Evolutionary conservation across 2,113 vertebrate genomes (phyloP).

Genomic region (Neogobius melanostomus): DNA sequence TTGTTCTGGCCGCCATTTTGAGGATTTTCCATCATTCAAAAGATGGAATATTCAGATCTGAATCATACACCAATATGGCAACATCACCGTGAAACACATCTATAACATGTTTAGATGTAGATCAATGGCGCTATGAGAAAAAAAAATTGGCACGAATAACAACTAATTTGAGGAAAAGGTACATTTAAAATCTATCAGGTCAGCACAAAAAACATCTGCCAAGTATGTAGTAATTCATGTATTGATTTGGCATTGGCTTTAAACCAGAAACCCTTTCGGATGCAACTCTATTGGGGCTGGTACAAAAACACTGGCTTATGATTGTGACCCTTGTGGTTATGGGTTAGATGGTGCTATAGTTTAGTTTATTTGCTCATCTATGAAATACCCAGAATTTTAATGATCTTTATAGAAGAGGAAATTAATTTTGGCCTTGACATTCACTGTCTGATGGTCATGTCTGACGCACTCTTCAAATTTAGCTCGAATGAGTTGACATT

Average conservation of each 20-base stretch:
- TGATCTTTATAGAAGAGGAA: slow-evolving; percentile 1
- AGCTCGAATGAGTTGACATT: neutral
- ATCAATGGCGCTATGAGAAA: slow-evolving; percentile 6
- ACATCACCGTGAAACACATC: too few species aligned
- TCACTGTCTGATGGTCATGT: neutral
- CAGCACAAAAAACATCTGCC: neutral
- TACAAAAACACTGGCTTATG: neutral
- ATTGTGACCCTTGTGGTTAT: too few species aligned
- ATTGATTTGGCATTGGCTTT: neutral
- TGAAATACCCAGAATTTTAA: slow-evolving; percentile 5
- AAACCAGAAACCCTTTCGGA: neutral
- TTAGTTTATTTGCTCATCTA: slow-evolving; percentile 1
- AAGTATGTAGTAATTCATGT: neutral
- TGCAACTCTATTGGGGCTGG: neutral
- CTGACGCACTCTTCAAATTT: neutral
- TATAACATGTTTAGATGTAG: slow-evolving; percentile 24
- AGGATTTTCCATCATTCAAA: too few species aligned
- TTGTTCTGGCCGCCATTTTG: too few species aligned
- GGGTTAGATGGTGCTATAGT: too few species aligned
- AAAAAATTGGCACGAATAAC: slow-evolving; percentile 16
- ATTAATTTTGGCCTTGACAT: slow-evolving; percentile 1
- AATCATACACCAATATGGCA: too few species aligned
- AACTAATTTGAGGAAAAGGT: neutral
- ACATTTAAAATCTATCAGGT: neutral
- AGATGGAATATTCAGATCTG: too few species aligned